Percentiles rank a stretch among this genome's conserved stretches.
These are phyloP conservation scores for Cichlasoma orientale DNA, from an alignment of 2,797 vertebrate species.

Conservation along the genomic window DNA sequence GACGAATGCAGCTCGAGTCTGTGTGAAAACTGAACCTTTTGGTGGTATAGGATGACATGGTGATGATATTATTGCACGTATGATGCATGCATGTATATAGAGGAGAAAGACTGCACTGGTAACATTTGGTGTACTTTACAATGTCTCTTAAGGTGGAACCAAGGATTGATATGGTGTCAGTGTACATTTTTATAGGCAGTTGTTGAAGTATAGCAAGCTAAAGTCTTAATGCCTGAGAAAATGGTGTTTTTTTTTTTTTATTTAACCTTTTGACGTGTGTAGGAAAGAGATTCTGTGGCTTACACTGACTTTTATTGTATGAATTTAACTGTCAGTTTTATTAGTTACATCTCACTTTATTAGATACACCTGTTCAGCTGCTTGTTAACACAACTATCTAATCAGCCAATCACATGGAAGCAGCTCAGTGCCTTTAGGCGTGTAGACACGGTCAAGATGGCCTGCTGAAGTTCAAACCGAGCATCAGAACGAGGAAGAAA, in stretches of 20 bases:
- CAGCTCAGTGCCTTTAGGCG: neutral
- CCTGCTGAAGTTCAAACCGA: too few species aligned
- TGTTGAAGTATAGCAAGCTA: neutral
- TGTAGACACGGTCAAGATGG: neutral
- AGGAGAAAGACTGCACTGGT: neutral
- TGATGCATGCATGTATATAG: neutral
- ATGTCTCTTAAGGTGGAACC: neutral
- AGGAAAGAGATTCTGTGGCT: neutral
- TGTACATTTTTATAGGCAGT: neutral
- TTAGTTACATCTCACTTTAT: neutral
- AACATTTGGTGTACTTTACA: neutral
- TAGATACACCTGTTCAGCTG: neutral
- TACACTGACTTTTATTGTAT: neutral
- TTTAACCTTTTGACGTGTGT: neutral
- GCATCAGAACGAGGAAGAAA: neutral
- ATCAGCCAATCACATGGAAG: neutral
- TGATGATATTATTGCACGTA: slow-evolving; percentile 46
- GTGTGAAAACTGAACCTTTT: slow-evolving; percentile 59
- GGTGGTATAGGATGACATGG: slow-evolving; percentile 43
- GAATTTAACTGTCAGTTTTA: neutral
- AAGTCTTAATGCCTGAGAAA: neutral
- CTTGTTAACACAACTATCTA: neutral
- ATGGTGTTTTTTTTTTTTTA: neutral
- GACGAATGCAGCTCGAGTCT: slow-evolving; percentile 75
- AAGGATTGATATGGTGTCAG: neutral